These are phyloP conservation scores for Megalurothrips usitatus DNA, from an alignment of 2,888 invertebrate genomes.

Conservation along the genomic window DNA sequence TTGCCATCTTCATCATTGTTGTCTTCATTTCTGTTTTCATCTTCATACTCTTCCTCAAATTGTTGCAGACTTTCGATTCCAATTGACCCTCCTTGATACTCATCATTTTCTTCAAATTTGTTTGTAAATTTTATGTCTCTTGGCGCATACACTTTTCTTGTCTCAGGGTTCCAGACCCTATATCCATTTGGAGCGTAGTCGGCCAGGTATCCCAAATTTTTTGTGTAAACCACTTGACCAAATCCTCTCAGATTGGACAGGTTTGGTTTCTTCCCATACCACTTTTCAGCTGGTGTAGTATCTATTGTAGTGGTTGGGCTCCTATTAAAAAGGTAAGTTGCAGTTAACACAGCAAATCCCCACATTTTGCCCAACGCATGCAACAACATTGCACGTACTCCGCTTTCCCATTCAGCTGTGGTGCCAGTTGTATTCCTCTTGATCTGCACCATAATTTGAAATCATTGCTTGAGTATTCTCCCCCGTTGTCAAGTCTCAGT, in stretches of 20 bases:
- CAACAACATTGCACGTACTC: slow-evolving; percentile 32
- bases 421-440: slow-evolving; percentile 39
- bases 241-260: slow-evolving; percentile 41
- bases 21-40: too few species aligned
- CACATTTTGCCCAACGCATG: too few species aligned
- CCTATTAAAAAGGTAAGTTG: background rate
- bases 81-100: too few species aligned
- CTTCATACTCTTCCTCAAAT: too few species aligned
- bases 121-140: too few species aligned
- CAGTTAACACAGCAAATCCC: too few species aligned
- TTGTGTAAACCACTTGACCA: slow-evolving; percentile 40
- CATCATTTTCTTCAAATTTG: too few species aligned
- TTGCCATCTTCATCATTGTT: too few species aligned
- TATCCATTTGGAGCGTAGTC: slow-evolving; percentile 36
- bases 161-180: slow-evolving; percentile 36
- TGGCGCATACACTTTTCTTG: slow-evolving; percentile 30
- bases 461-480: slow-evolving; percentile 40
- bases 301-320: slow-evolving; percentile 37
- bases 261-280: slow-evolving; percentile 40
- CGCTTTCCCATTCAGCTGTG: slow-evolving; percentile 40
- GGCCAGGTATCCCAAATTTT: slow-evolving; percentile 36
- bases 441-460: slow-evolving; percentile 38
- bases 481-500: slow-evolving; percentile 40
- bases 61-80: too few species aligned
- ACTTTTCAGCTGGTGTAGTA: slow-evolving; percentile 41